Evolutionary conservation across 2,113 vertebrate species (phyloP), one percentile per base, ranked within the genome.

Genomic region (Passer domesticus): DNA sequence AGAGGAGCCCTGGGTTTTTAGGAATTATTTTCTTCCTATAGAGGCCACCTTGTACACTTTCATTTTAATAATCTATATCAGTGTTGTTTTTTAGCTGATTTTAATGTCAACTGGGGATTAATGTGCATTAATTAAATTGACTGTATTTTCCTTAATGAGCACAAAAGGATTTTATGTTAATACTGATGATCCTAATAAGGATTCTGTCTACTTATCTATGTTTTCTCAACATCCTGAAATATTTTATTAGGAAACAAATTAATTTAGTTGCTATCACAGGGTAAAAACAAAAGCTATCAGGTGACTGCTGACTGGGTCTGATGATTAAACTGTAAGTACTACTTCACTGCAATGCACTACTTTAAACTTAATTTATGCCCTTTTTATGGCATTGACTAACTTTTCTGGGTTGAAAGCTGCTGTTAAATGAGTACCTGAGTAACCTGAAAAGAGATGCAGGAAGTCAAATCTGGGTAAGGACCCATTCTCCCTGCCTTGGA

Each of bases 111-210:
- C 98, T 97, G 96, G 97, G 98, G 98, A 99, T 99, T 99, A 99
- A 98, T 99, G 98, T 98, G 98, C 98, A 99, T 99, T 99, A 99
- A 99, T 99, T 99, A 99, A 99, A 99, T 98, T 98, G 98, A 98
- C 98, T 99, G 98, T 98, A 98, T 98, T 98, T 99, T 96, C 97
- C 98, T 98, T 99, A 99, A 99, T 99, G 98, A 99, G 98, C 98
- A 98, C 97, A 98, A 98, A 98, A 98, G 98, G 98, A 98, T 99
- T 99, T 99, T 97, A 98, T 98, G 98, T 98, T 99, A 99, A 99
- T 99, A 97, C 98, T 98, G 98, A 98, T 98, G 98, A 98, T 99
- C 98, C 98, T 98, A 98, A 98, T 92, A 98, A 98, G 98, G 98
- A 98, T 99, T 98, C 98, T 97, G 84, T 98, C 96, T 97, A 98